These are phyloP conservation scores for Tuberolachnus salignus DNA, from an alignment of 2,888 invertebrate genomes.

Conservation along the genomic window DNA sequence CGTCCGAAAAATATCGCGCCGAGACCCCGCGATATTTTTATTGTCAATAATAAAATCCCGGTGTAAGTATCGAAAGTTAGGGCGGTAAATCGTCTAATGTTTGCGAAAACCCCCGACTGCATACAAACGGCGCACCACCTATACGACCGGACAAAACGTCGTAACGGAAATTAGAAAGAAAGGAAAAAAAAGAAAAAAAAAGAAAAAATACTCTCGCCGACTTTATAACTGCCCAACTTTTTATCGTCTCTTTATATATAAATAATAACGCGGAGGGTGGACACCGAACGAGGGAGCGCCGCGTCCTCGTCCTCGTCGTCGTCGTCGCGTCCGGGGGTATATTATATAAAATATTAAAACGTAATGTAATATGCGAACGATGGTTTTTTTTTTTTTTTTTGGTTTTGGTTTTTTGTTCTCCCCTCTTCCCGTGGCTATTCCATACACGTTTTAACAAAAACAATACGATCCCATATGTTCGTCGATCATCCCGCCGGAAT, in stretches of 20 bases:
- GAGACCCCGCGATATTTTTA: too few species aligned
- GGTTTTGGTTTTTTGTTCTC: too few species aligned
- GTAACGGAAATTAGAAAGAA: slow-evolving; percentile 50
- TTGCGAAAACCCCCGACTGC: not conserved
- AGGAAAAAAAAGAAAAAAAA: too few species aligned
- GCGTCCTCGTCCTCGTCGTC: not conserved
- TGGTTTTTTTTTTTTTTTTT: too few species aligned
- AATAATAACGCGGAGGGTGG: too few species aligned
- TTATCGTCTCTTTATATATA: not conserved
- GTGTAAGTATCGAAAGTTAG: too few species aligned
- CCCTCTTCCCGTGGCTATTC: not conserved
- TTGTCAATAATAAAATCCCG: too few species aligned
- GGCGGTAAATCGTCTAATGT: slow-evolving; percentile 1
- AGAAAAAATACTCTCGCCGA: too few species aligned
- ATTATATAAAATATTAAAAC: slow-evolving; percentile 20
- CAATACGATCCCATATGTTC: not conserved
- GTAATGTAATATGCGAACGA: slow-evolving; percentile 12
- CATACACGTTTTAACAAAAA: slow-evolving; percentile 2
- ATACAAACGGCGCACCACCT: slow-evolving; percentile 24
- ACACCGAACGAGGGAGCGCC: too few species aligned
- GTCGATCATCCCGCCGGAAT: not conserved
- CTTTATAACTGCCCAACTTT: slow-evolving; percentile 46
- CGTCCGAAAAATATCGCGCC: too few species aligned
- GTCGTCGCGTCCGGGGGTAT: too few species aligned
- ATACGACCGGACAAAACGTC: slow-evolving; percentile 1